A percentile compares a stretch with the other conserved stretches of the same genome.
phyloP scores from a whole-genome alignment of 2,888 invertebrate genomes.

The Lissocephala sabroskyi region DNA sequence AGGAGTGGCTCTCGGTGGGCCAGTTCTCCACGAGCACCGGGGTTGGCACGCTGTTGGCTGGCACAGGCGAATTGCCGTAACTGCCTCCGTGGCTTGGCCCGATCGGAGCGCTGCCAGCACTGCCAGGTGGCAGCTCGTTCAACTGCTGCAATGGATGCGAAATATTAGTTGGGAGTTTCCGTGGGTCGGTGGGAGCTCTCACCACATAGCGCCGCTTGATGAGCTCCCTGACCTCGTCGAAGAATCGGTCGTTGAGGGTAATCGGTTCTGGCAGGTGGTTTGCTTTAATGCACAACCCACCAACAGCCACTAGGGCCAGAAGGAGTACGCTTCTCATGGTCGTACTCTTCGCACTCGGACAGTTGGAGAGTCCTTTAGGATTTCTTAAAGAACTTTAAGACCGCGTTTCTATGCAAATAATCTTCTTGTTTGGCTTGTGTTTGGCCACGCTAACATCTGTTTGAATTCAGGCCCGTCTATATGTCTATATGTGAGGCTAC shows the following conservation, averaged over 20 bases:
- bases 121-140: slow-evolving; percentile 41
- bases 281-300: slow-evolving; percentile 19
- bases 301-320: slow-evolving; percentile 33
- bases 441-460: slow-evolving; percentile 45
- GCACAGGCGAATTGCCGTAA: slow-evolving; percentile 46
- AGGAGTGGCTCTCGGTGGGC: slow-evolving; percentile 75
- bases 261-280: slow-evolving; percentile 55
- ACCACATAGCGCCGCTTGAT: slow-evolving; percentile 70
- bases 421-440: slow-evolving; percentile 2
- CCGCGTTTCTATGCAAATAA: no score
- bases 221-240: slow-evolving; percentile 74
- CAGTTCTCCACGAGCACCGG: slow-evolving; percentile 79
- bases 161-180: no score
- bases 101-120: slow-evolving; percentile 38
- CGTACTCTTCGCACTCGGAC: no score
- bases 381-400: no score
- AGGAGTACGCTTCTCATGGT: slow-evolving; percentile 31
- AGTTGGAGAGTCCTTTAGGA: slow-evolving; percentile 15
- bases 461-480: slow-evolving; percentile 32
- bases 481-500: slow-evolving; percentile 59
- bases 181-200: no score
- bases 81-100: slow-evolving; percentile 43
- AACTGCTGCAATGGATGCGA: no score
- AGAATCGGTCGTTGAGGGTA: slow-evolving; percentile 72
- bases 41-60: slow-evolving; percentile 71